Conservation (phyloP, 1,140 invertebrate species). For the Rhyzopertha dominica region DNA sequence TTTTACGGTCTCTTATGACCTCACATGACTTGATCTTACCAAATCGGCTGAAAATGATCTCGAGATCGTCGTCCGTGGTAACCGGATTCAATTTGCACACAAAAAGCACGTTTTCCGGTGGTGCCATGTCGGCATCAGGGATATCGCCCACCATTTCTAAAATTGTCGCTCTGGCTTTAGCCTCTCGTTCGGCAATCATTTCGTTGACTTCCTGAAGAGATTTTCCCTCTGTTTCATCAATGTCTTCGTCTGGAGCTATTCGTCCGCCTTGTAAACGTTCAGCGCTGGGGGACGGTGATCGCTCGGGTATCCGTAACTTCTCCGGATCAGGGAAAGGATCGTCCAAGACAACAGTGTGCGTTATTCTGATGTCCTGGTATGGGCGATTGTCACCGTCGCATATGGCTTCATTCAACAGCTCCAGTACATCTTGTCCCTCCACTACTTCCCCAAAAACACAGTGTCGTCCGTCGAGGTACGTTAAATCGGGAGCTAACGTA, state of each 20-base stretch:
- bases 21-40: conserved; percentile 94
- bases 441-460: conserved; percentile 95
- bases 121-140: conserved; percentile 94
- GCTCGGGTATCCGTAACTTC: conserved; percentile 68
- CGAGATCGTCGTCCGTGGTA: conserved; percentile 94
- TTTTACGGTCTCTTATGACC: conserved; percentile 92
- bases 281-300: conserved; percentile 82
- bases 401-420: conserved; percentile 83
- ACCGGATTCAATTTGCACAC: conserved; percentile 99
- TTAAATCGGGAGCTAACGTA: conserved; percentile 82
- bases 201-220: conserved; percentile 80
- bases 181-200: conserved; percentile 86
- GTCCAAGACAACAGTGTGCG: conserved; percentile 93
- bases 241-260: conserved; percentile 91
- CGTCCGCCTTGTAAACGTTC: conserved; percentile 77
- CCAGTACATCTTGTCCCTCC: conserved; percentile 87
- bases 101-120: conserved; percentile 98
- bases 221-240: conserved; percentile 87
- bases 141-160: conserved; percentile 98
- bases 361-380: conserved; percentile 94
- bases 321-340: conserved; percentile 92
- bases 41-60: conserved; percentile 97
- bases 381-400: conserved; percentile 89
- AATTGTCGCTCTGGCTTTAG: conserved; percentile 93
- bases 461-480: conserved; percentile 89